Conservation (phyloP, 1,140 invertebrate genomes). For the Drosophila lowei region DNA sequence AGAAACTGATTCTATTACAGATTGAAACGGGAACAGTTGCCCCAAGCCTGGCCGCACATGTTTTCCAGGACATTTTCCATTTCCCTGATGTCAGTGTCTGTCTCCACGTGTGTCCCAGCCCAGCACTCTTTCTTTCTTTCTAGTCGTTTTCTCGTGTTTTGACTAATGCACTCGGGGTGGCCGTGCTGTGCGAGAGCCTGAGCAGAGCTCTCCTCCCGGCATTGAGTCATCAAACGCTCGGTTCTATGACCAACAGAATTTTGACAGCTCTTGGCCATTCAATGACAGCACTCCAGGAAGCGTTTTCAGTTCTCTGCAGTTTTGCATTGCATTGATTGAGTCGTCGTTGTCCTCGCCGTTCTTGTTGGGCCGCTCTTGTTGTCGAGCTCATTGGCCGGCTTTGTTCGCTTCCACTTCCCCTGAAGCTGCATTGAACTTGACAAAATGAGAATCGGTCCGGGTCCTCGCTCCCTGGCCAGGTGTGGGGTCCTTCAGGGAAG, state of each 20-base stretch:
- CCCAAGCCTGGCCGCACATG: constrained; percentile 51
- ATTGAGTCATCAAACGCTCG: constrained; percentile 64
- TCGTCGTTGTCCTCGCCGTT: constrained; percentile 24
- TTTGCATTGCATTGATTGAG: constrained; percentile 67
- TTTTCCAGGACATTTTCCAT: constrained; percentile 36
- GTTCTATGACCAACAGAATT: constrained; percentile 48
- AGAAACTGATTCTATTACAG: constrained; percentile 6
- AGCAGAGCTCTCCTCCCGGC: constrained; percentile 2
- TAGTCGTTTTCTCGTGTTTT: constrained; percentile 34
- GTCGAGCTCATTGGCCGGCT: no score
- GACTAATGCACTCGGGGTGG: constrained; percentile 64
- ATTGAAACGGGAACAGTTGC: constrained; percentile 14
- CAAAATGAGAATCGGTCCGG: background rate
- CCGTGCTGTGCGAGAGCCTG: background rate
- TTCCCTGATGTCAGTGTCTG: constrained; percentile 9
- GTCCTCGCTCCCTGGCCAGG: constrained; percentile 3
- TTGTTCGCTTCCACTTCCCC: constrained; percentile 19
- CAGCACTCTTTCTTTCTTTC: background rate
- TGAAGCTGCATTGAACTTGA: constrained; percentile 27
- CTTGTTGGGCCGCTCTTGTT: background rate
- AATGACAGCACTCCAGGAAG: constrained; percentile 49
- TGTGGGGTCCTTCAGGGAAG: constrained; percentile 35
- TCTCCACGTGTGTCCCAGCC: constrained; percentile 41
- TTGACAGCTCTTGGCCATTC: constrained; percentile 52
- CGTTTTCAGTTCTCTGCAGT: constrained; percentile 25